Evolutionary conservation across 2,113 vertebrate species (phyloP).

Genomic region (Stegastes partitus): DNA sequence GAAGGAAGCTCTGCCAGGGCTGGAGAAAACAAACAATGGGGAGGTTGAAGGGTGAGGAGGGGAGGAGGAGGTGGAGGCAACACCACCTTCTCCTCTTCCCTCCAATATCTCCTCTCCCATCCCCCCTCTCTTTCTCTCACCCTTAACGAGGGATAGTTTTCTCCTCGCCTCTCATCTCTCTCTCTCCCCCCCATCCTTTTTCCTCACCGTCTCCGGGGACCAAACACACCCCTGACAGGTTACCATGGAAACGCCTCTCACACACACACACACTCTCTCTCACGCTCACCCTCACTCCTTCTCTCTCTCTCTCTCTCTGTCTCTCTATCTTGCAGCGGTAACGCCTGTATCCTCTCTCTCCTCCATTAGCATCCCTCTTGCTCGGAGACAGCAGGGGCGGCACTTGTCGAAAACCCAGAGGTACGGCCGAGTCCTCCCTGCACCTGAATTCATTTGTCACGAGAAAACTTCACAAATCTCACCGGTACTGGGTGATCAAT

Average conservation of each 20-base stretch:
- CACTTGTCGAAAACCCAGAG: slow-evolving; percentile 21
- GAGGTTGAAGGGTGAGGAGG: slow-evolving; percentile 14
- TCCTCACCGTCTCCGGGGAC: slow-evolving; percentile 74
- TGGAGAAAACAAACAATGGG: slow-evolving; percentile 56
- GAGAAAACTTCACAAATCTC: slow-evolving; percentile 23
- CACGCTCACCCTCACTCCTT: slow-evolving; percentile 15
- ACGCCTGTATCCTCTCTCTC: slow-evolving; percentile 66
- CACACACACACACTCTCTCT: slow-evolving; percentile 39
- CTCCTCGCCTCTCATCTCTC: slow-evolving; percentile 67
- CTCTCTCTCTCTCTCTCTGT: slow-evolving; percentile 21
- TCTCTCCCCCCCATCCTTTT: slow-evolving; percentile 20
- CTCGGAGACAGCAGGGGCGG: slow-evolving; percentile 50
- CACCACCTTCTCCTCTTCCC: slow-evolving; percentile 45
- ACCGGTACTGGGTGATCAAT: background rate
- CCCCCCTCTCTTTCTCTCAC: slow-evolving; percentile 51
- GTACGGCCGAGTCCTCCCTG: slow-evolving; percentile 1
- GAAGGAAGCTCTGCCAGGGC: background rate
- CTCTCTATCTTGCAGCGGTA: slow-evolving; percentile 66
- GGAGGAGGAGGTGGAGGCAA: slow-evolving; percentile 2
- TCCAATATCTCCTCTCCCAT: slow-evolving; percentile 56
- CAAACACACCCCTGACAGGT: slow-evolving; percentile 83
- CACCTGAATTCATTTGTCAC: slow-evolving; percentile 31
- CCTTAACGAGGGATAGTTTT: slow-evolving; percentile 77
- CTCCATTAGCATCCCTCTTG: slow-evolving; percentile 72
- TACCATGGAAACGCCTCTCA: slow-evolving; percentile 81